A percentile compares a stretch with the other conserved stretches of the same genome.
Evolutionary conservation across 2,888 invertebrate species (phyloP).

Genomic region (Nasonovia ribisnigri): DNA sequence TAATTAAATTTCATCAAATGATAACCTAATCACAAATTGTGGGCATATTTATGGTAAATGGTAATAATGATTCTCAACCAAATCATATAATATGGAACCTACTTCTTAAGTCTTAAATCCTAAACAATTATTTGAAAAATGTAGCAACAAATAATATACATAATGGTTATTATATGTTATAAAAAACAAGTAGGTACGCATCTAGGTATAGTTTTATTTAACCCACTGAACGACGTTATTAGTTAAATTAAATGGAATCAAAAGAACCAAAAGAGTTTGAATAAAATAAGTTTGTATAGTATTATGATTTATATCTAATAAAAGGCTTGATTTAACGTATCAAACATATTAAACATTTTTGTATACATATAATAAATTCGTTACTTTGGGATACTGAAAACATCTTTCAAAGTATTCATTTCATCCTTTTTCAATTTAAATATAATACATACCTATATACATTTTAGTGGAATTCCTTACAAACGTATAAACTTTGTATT

Average conservation of each 20-base stretch:
- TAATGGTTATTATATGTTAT: not conserved
- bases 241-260: not conserved
- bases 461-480: not conserved
- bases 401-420: not conserved
- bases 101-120: not conserved
- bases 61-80: not conserved
- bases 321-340: not conserved
- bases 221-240: not conserved
- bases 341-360: not conserved
- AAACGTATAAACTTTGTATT: not conserved
- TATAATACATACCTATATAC: not conserved
- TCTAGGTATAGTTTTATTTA: not conserved
- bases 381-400: not conserved
- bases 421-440: not conserved
- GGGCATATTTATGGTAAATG: not conserved
- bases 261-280: not conserved
- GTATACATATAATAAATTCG: not conserved
- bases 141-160: not conserved
- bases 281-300: not conserved
- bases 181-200: not conserved
- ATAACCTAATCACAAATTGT: not conserved
- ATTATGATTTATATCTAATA: not conserved
- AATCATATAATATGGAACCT: not conserved
- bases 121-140: not conserved
- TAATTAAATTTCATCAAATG: not conserved